Conservation (phyloP, 2,888 invertebrate genomes). For the Oscheius onirici region DNA sequence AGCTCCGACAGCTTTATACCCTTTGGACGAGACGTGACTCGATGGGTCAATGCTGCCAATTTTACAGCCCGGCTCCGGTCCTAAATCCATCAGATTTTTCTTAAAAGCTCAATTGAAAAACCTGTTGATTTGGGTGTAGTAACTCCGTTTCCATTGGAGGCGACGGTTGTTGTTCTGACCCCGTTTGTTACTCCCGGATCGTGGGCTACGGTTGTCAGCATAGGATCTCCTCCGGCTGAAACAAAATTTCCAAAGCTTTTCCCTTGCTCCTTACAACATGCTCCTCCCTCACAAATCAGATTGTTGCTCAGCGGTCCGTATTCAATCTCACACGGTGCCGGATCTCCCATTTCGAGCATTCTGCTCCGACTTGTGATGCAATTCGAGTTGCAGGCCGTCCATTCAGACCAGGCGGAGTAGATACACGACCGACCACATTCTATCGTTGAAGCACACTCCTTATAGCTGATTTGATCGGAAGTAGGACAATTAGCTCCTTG, state of each 20-base stretch:
- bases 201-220: too few species aligned
- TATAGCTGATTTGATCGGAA: neutral
- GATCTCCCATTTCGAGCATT: slow-evolving; percentile 12
- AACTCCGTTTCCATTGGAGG: too few species aligned
- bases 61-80: slow-evolving; percentile 20
- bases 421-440: slow-evolving; percentile 21
- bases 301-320: slow-evolving; percentile 22
- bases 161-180: neutral
- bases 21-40: slow-evolving; percentile 15
- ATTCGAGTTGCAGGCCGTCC: slow-evolving; percentile 16
- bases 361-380: slow-evolving; percentile 5
- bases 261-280: neutral
- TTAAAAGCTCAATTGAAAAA: neutral
- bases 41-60: slow-evolving; percentile 28
- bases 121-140: neutral
- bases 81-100: neutral
- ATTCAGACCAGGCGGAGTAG: slow-evolving; percentile 30
- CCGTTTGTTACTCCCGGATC: neutral
- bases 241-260: neutral
- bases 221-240: too few species aligned
- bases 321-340: slow-evolving; percentile 11
- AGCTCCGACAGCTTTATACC: slow-evolving; percentile 32
- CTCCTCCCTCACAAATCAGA: slow-evolving; percentile 28
- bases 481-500: neutral
- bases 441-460: slow-evolving; percentile 13